Conservation (phyloP, 2,113 vertebrate species). For the Eulemur macaco region DNA sequence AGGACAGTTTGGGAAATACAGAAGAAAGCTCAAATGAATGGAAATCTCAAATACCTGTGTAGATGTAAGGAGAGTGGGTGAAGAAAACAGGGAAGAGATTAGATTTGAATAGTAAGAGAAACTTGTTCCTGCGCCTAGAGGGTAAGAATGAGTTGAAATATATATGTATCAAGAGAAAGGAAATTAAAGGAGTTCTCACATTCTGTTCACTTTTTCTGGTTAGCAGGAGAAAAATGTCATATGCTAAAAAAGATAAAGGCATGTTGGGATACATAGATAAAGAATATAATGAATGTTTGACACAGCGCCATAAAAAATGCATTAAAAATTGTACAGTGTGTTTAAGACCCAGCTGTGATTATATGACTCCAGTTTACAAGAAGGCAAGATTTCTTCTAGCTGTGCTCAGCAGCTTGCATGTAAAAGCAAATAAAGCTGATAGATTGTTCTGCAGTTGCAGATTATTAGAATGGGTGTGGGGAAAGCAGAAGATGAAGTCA, state of each 20-base stretch:
- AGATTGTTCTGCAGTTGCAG: neutral
- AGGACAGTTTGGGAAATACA: neutral
- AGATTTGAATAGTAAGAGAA: neutral
- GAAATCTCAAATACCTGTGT: neutral
- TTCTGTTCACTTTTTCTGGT: neutral
- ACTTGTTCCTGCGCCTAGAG: neutral
- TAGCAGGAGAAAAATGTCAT: neutral
- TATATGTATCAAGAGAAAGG: neutral
- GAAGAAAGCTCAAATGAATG: neutral
- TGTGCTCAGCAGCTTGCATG: neutral
- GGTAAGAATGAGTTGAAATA: neutral
- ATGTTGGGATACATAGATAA: neutral
- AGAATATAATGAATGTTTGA: neutral
- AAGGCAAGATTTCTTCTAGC: slow-evolving; percentile 9
- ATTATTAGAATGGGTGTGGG: neutral
- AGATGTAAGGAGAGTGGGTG: neutral
- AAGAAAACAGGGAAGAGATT: neutral
- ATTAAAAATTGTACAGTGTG: neutral
- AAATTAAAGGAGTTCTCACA: neutral
- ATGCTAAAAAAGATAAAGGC: neutral
- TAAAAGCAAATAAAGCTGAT: neutral
- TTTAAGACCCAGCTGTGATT: neutral
- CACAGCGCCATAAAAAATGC: neutral
- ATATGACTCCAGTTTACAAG: neutral
- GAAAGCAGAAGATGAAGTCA: neutral